Evolutionary conservation across 2,888 invertebrate genomes (phyloP).

Genomic region (Drosophila kanekoi): DNA sequence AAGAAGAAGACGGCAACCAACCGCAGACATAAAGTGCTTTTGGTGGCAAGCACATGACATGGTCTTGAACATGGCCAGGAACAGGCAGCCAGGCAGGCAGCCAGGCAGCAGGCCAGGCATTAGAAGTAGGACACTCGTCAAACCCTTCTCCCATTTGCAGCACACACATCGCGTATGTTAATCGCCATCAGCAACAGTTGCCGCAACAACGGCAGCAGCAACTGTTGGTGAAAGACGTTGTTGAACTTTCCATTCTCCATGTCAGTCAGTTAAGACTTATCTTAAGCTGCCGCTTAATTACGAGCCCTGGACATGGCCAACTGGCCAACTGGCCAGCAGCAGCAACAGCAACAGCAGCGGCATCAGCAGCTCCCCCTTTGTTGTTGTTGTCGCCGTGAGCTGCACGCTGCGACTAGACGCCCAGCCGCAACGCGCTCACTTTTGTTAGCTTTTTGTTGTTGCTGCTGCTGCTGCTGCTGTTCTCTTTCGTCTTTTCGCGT

Average conservation of each 20-base stretch:
- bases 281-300: constrained; percentile 66
- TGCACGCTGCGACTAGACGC: constrained; percentile 55
- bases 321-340: constrained; percentile 35
- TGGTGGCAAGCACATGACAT: constrained; percentile 71
- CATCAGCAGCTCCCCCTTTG: background rate
- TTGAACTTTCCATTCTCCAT: constrained; percentile 73
- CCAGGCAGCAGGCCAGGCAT: background rate
- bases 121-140: constrained; percentile 69
- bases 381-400: constrained; percentile 52
- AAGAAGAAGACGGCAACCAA: constrained; percentile 19
- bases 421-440: constrained; percentile 59
- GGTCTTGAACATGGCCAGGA: constrained; percentile 70
- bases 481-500: background rate
- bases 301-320: constrained; percentile 48
- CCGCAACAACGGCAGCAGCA: constrained; percentile 5
- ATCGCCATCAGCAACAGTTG: constrained; percentile 52
- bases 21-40: constrained; percentile 59
- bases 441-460: constrained; percentile 51
- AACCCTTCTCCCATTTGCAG: constrained; percentile 68
- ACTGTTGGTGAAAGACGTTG: constrained; percentile 66
- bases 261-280: constrained; percentile 63
- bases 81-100: constrained; percentile 19
- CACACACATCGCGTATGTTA: constrained; percentile 59
- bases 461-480: background rate
- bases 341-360: constrained; percentile 3